Percentiles rank a stretch among this genome's conserved stretches.
Conservation (phyloP, 2,113 vertebrate genomes). For the Polyodon spathula region DNA sequence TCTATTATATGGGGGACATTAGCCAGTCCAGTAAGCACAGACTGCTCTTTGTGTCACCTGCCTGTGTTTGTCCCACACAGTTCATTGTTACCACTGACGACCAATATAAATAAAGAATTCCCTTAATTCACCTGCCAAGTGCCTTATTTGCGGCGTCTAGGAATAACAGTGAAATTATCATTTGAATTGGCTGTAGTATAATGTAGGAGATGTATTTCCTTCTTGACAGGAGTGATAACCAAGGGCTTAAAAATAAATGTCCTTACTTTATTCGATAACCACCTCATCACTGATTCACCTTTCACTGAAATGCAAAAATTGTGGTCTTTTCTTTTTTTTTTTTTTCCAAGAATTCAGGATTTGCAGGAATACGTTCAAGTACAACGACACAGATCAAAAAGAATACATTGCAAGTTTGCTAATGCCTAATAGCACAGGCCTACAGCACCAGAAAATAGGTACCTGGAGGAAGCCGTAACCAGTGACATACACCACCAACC, state of each 20-base stretch:
- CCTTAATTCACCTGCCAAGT: slow-evolving; percentile 2
- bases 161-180: background rate
- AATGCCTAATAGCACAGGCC: no score
- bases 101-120: background rate
- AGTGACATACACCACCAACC: no score
- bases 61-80: background rate
- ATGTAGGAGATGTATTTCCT: background rate
- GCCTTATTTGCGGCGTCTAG: background rate
- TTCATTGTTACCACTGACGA: background rate
- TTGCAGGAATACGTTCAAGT: no score
- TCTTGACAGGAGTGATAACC: background rate
- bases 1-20: slow-evolving; percentile 1
- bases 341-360: no score
- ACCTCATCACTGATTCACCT: background rate
- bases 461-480: no score
- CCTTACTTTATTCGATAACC: no score
- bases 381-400: no score
- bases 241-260: no score
- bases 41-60: background rate
- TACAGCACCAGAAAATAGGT: no score
- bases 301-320: no score
- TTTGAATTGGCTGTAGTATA: background rate
- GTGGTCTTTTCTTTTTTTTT: no score
- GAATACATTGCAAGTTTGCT: no score
- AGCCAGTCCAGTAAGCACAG: background rate